Evolutionary conservation across 2,888 invertebrate genomes (phyloP).

Genomic region (Synanthedon andrenaeformis): DNA sequence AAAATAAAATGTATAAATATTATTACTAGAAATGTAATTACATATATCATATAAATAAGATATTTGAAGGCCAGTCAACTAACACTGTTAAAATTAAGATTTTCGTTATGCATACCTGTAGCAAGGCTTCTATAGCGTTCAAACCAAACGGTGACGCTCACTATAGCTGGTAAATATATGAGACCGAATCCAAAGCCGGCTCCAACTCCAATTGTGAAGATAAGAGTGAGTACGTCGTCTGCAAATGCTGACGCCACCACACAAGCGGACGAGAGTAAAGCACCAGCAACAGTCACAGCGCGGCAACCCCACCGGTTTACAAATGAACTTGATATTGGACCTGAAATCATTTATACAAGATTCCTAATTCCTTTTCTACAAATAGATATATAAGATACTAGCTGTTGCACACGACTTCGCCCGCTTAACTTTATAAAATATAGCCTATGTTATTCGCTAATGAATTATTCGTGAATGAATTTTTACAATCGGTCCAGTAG

Average conservation of each 20-base stretch:
- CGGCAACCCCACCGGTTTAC: slow-evolving; percentile 97
- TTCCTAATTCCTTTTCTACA: neutral
- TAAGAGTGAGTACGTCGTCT: slow-evolving; percentile 83
- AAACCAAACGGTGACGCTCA: slow-evolving; percentile 97
- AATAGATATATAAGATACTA: no score
- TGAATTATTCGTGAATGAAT: no score
- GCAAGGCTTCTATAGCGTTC: slow-evolving; percentile 94
- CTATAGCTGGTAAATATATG: slow-evolving; percentile 97
- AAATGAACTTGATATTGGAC: slow-evolving; percentile 94
- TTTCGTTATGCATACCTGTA: slow-evolving; percentile 70
- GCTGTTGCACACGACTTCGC: no score
- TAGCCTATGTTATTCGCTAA: no score
- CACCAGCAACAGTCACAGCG: slow-evolving; percentile 89
- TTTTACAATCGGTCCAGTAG: no score
- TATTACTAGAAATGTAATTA: neutral
- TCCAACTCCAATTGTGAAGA: slow-evolving; percentile 94
- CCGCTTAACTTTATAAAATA: no score
- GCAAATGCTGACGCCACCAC: slow-evolving; percentile 87
- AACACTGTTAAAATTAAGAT: no score
- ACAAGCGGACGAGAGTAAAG: slow-evolving; percentile 81
- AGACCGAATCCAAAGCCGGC: slow-evolving; percentile 96
- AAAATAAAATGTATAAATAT: neutral
- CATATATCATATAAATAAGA: no score
- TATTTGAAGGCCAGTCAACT: no score
- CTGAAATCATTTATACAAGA: slow-evolving; percentile 62